Evolutionary conservation across 1,140 invertebrate species (phyloP), one percentile per base, ranked within the genome.

Genomic region (Apis dorsata): DNA sequence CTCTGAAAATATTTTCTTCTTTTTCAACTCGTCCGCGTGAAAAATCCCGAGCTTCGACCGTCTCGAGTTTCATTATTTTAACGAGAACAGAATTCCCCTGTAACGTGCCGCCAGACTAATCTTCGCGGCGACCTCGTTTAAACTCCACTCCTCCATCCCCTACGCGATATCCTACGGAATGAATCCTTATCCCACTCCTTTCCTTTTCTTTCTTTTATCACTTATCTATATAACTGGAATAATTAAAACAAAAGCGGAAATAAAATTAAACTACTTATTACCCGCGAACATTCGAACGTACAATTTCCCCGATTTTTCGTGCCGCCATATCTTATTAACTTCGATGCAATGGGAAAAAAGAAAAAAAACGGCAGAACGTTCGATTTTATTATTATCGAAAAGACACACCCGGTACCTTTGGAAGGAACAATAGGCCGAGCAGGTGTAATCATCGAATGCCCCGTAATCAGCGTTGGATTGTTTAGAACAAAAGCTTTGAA

Each of bases 31-130:
- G 69, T 34, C 57, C 51, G 68, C 34, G 70, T 51, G 79, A 85
- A 72, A 83, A 86, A 85, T 73, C 78, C 78, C 59, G 65, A 53
- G 69, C 49, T 81, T 85, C 72, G 66, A 85, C 62, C 78, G 49
- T 24, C 68, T 53, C 69, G 68, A 44, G 34, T 85, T 86, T 80
- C 72, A 86, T 86, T 86, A 86, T 69, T 79, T 86, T 83, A 86
- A 86, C 80, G 70, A 86, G 84, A 79, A 83, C 70, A 59, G 63
- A 69, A 70, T 83, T 70, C 53, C 49, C 79, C 81, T 60, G 55
- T 60, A 66, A 82, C 72, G 84, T 53, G n/a, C 9, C n/a, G 44
- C 79, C 19, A 44, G 44, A 62, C 85, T 86, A 73, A 87, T 87
- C 77, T 65, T 83, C 66, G 65, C 53, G n/a, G 13, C 74, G n/a